Conservation (phyloP, 2,797 vertebrate species). For the Muscicapa striata region DNA sequence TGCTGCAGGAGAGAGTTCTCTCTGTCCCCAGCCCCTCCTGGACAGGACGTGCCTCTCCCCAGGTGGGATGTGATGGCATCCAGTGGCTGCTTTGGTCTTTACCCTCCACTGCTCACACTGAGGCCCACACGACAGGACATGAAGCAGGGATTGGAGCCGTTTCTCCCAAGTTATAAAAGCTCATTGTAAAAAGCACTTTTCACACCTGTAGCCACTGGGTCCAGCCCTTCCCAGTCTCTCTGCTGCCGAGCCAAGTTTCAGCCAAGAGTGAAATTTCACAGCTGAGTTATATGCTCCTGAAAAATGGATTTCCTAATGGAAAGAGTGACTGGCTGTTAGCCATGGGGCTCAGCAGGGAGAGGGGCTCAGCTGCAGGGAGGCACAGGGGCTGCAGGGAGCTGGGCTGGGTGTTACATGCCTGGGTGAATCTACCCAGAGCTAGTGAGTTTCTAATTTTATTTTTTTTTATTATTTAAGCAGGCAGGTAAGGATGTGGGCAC, state of each 20-base stretch:
- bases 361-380: background rate
- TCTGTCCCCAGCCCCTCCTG: background rate
- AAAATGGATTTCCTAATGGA: constrained; percentile 61
- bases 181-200: constrained; percentile 12
- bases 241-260: constrained; percentile 46
- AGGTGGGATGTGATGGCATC: background rate
- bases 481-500: background rate
- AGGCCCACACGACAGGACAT: background rate
- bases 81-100: background rate
- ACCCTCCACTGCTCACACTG: background rate
- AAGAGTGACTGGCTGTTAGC: constrained; percentile 41
- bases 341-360: background rate
- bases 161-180: background rate
- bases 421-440: background rate
- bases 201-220: constrained; percentile 17
- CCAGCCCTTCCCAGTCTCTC: background rate
- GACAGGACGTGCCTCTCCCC: background rate
- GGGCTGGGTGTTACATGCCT: background rate
- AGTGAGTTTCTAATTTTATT: no score
- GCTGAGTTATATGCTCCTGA: constrained; percentile 36
- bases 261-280: constrained; percentile 42
- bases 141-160: background rate
- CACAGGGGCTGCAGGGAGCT: background rate
- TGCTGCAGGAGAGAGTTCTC: rapidly evolving
- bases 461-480: background rate